These are phyloP conservation scores for Choloepus didactylus DNA, from an alignment of 2,797 vertebrate species.

Conservation along the genomic window DNA sequence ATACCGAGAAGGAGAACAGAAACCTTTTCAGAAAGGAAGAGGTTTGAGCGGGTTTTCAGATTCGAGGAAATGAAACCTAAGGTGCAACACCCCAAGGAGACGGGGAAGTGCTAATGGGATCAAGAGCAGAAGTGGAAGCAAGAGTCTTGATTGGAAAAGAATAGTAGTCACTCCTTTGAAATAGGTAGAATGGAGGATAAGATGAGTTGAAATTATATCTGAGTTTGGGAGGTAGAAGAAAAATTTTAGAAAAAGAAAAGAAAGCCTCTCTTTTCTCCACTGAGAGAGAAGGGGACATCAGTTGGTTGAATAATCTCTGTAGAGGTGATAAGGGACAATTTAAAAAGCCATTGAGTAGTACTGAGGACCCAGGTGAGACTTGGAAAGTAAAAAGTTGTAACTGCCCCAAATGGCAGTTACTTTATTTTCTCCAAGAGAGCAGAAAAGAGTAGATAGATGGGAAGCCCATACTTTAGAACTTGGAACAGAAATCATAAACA, in stretches of 20 bases:
- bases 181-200: background rate
- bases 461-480: background rate
- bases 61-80: conserved; percentile 34
- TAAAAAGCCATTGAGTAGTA: background rate
- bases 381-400: background rate
- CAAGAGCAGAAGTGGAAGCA: background rate
- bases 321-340: background rate
- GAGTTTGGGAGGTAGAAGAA: background rate
- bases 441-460: background rate
- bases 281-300: background rate
- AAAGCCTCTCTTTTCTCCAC: background rate
- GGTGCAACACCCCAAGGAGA: background rate
- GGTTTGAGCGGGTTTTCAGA: background rate
- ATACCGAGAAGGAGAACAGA: background rate
- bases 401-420: background rate
- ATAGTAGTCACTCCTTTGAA: background rate
- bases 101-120: background rate
- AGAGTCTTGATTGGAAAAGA: background rate
- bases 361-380: background rate
- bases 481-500: background rate
- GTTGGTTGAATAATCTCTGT: background rate
- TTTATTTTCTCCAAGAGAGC: background rate
- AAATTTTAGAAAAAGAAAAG: background rate
- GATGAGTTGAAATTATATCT: background rate
- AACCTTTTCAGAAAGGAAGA: background rate